Conservation (phyloP, 2,797 vertebrate species). For the Geotrypetes seraphini region DNA sequence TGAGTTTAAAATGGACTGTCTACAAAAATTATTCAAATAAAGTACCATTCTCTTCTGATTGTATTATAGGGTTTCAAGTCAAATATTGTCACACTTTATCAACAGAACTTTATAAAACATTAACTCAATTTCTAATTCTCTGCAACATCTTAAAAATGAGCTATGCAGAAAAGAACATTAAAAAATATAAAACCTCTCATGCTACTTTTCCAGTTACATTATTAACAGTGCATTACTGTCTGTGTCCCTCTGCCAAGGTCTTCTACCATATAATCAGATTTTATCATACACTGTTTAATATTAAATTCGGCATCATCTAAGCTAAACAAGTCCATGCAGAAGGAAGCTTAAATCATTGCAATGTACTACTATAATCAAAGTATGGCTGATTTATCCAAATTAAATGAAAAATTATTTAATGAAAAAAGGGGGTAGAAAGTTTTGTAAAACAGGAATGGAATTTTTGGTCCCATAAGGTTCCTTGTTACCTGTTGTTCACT, state of each 20-base stretch:
- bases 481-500: neutral
- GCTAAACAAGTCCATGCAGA: conserved; percentile 31
- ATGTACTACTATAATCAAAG: conserved; percentile 11
- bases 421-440: conserved; percentile 16
- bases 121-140: conserved; percentile 41
- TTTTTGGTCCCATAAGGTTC: conserved; percentile 60
- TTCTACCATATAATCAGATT: conserved; percentile 39
- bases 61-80: conserved; percentile 45
- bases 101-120: conserved; percentile 33
- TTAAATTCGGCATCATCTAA: conserved; percentile 28
- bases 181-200: conserved; percentile 34
- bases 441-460: conserved; percentile 41
- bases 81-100: conserved; percentile 28
- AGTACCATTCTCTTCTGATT: conserved; percentile 20
- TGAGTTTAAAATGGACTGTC: conserved; percentile 15
- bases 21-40: too few species aligned
- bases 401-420: neutral
- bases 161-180: conserved; percentile 36
- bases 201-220: conserved; percentile 51
- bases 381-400: conserved; percentile 12
- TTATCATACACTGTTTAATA: conserved; percentile 21
- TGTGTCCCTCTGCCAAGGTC: conserved; percentile 31
- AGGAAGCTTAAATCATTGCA: conserved; percentile 27
- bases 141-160: conserved; percentile 41
- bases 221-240: conserved; percentile 43